Base-by-base conservation (phyloP, 2,113 vertebrate species). In the Buteo buteo region DNA sequence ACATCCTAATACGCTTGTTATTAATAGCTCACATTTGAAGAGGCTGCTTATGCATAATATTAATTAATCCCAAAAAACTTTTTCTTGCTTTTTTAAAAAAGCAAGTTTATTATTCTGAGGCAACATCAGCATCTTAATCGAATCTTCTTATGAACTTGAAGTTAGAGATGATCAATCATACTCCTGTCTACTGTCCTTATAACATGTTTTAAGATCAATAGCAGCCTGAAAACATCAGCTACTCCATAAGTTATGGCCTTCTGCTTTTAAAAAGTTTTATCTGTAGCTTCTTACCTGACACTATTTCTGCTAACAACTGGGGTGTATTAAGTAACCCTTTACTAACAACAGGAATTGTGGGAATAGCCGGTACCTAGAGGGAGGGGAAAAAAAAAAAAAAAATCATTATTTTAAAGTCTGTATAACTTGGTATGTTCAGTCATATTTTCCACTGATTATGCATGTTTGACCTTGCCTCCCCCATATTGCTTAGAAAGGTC, bases 261-360 rank as follows among this genome's bases (percentile, higher is more conserved):
- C 32, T 38, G 47, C 14, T 70, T 87, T 19, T 7, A 82, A 31
- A 66, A 82, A 85, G 11, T 2, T 2, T 0, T 38, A 81, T 6
- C 13, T 40, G n/a, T 28, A 38, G 52, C 34, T 93, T 83, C 97
- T 96, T 71, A 99, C 99, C 99, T 97, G 99, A 99, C 55, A 98
- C 98, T 18, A 98, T 65, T 49, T 97, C 90, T 77, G 98, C 95
- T 1, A 99, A 97, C 49, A 99, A 71, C 4, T 97, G 57, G 11
- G 98, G 96, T 7, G 98, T 89, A 11, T 58, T 64, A 94, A 98
- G 96, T 3, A 98, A 86, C 4, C 71, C 93, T 92, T 95, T 97
- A 1, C 97, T 97, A 77, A 96, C 95, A 78, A 76, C 86, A 57
- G 98, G 89, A 26, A 97, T 90, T 86, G 98, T 55, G 45, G 97